phyloP scores from a whole-genome alignment of 2,113 vertebrate genomes.

The Corythaixoides concolor region DNA sequence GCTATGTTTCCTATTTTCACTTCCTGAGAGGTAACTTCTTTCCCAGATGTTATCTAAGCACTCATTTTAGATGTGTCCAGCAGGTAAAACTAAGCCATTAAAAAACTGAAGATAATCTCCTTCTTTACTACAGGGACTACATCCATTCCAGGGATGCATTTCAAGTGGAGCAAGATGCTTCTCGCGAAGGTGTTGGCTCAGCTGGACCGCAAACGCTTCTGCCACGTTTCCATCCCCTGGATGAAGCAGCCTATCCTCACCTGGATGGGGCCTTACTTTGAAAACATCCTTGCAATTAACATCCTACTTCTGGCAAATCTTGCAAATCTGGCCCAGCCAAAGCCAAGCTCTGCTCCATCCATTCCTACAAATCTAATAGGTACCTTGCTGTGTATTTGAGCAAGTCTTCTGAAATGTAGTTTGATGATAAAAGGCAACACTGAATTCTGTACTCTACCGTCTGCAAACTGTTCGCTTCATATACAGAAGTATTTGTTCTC shows the following conservation, averaged over 20 bases:
- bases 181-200: not conserved
- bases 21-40: not conserved
- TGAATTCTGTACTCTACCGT: not conserved
- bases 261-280: not conserved
- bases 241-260: not conserved
- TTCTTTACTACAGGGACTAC: not conserved
- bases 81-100: not conserved
- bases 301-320: not conserved
- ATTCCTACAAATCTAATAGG: not conserved
- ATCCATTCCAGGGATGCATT: not conserved
- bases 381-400: not conserved
- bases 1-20: not conserved
- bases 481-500: not conserved
- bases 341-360: not conserved
- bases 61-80: not conserved
- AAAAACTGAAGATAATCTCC: not conserved
- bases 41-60: not conserved
- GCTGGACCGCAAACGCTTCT: not conserved
- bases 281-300: not conserved
- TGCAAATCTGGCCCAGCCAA: not conserved
- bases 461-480: not conserved
- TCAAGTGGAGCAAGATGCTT: not conserved
- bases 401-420: not conserved
- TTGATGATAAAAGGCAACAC: not conserved
- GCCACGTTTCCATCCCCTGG: not conserved